A percentile compares a stretch with the other conserved stretches of the same genome.
These are phyloP conservation scores for Willisornis vidua DNA, from an alignment of 2,113 vertebrate genomes.

Conservation along the genomic window DNA sequence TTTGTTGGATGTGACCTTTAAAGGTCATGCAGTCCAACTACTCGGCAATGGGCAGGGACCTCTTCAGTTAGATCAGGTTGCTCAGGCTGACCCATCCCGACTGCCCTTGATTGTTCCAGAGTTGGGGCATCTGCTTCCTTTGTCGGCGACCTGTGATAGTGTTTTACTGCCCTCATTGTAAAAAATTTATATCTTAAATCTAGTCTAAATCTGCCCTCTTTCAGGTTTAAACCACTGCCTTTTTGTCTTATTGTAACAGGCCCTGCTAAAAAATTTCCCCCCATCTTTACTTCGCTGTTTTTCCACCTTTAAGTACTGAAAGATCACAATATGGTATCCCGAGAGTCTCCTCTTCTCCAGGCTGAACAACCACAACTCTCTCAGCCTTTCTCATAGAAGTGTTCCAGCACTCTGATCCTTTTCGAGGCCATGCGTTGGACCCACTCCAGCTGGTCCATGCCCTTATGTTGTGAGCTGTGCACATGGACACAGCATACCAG, in stretches of 20 bases:
- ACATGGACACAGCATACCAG: fast-evolving
- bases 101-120: not conserved
- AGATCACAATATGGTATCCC: not conserved
- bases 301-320: not conserved
- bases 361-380: not conserved
- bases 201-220: not conserved
- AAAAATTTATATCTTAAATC: not conserved
- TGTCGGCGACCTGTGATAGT: not conserved
- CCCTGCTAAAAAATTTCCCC: not conserved
- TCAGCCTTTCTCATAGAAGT: not conserved
- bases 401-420: not conserved
- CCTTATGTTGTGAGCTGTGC: fast-evolving
- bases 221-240: not conserved
- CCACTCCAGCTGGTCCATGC: fast-evolving
- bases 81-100: not conserved
- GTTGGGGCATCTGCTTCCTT: too few relatives aligned
- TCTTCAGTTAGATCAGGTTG: not conserved
- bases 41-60: not conserved
- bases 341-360: not conserved
- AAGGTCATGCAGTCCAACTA: not conserved
- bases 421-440: fast-evolving
- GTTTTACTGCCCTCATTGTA: too few relatives aligned
- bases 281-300: not conserved
- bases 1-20: not conserved
- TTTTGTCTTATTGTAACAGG: not conserved